Conservation (phyloP, 1,140 invertebrate genomes). For the Drosophila bocki region DNA sequence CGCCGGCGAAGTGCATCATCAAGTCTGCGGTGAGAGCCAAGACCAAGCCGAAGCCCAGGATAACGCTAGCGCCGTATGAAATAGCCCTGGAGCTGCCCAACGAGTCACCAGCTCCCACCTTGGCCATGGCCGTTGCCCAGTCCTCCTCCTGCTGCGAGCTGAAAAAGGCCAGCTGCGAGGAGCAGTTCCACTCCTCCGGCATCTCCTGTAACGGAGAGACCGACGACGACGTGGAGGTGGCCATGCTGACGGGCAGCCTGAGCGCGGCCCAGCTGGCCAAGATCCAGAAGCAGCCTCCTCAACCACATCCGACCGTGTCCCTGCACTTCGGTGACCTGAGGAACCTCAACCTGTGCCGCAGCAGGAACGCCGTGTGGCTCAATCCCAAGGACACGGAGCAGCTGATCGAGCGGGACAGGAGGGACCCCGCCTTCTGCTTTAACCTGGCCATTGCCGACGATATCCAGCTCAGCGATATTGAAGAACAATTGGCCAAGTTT, state of each 20-base stretch:
- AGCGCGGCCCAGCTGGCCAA: conserved; percentile 51
- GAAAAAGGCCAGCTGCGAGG: conserved; percentile 55
- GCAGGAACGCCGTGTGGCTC: conserved; percentile 77
- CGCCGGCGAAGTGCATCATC: conserved; percentile 34
- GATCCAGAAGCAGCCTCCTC: conserved; percentile 29
- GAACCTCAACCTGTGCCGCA: conserved; percentile 75
- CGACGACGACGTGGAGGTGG: conserved; percentile 77
- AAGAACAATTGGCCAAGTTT: conserved; percentile 82
- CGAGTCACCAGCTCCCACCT: conserved; percentile 37
- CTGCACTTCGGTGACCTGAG: conserved; percentile 61
- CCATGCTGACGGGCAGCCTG: conserved; percentile 74
- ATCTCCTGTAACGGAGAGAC: conserved; percentile 78
- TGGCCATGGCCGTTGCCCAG: conserved; percentile 60
- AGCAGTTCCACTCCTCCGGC: conserved; percentile 82
- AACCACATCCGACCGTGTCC: neutral
- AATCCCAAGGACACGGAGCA: conserved; percentile 67
- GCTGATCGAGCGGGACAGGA: conserved; percentile 33
- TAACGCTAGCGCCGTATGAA: conserved; percentile 63
- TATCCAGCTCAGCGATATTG: conserved; percentile 83
- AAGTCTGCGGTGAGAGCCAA: conserved; percentile 64
- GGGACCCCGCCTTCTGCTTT: conserved; percentile 35
- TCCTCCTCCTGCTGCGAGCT: conserved; percentile 57
- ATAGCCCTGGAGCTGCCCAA: conserved; percentile 66
- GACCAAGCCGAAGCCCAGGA: conserved; percentile 57
- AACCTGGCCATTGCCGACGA: conserved; percentile 73